A percentile compares a stretch with the other conserved stretches of the same genome.
Conservation (phyloP, 2,797 vertebrate species). For the Sebastes glaucus region DNA sequence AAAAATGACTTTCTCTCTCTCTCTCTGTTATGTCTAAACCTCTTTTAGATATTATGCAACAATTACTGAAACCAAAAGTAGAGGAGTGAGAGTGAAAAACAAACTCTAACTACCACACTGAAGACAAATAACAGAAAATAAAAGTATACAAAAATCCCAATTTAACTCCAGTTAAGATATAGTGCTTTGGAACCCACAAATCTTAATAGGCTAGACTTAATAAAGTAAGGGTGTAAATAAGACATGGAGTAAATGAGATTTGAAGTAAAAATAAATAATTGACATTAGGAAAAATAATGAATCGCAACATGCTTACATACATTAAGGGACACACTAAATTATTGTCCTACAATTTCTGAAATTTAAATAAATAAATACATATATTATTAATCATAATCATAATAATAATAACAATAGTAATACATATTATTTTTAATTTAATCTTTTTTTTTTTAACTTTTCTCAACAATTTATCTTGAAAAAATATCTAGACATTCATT, state of each 20-base stretch:
- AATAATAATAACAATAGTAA: neutral
- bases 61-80: too few species aligned
- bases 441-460: neutral
- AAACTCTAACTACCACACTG: neutral
- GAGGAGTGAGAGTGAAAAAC: too few species aligned
- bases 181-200: neutral
- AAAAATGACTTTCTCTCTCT: too few species aligned
- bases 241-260: neutral
- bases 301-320: neutral
- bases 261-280: neutral
- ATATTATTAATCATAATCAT: too few species aligned
- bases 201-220: neutral
- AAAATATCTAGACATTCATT: accelerated
- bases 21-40: too few species aligned
- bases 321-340: neutral
- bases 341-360: neutral
- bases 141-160: neutral
- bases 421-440: neutral
- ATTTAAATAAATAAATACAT: neutral
- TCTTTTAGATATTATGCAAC: too few species aligned
- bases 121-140: neutral
- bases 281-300: neutral
- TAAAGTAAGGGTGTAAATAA: neutral
- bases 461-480: neutral
- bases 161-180: neutral